Base-by-base conservation (phyloP, 2,113 vertebrate species). In the Oreochromis aureus region DNA sequence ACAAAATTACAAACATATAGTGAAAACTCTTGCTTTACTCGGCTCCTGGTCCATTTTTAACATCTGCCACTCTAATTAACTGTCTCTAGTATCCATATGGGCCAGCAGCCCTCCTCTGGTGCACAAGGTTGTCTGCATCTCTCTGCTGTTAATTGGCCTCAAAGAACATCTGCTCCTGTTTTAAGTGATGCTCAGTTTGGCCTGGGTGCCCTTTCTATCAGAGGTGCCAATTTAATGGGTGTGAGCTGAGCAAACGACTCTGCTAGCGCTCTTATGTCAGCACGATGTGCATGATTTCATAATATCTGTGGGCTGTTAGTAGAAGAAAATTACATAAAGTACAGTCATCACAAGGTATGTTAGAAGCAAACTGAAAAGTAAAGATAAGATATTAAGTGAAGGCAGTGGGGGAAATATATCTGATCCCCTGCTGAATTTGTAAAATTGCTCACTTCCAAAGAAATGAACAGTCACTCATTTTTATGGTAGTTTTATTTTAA, bases 121-220 rank as follows among this genome's bases (percentile, higher is more conserved):
- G 90, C 86, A 85, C 84, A 69, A 80, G 85, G 91, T 93, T 91
- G 91, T 91, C 90, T 89, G 69, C 85, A 71, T 93, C 83, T 66
- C 83, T 84, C 71, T 22, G 34, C 71, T 87, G 82, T 92, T 95
- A 96, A 96, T 95, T 96, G 93, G 95, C 93, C 78, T 86, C 84
- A 84, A 27, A 91, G 89, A 96, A 95, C 95, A 96, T 95, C 94
- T 95, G 95, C 95, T 94, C 90, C 89, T 86, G 93, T 90, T 94
- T 94, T 89, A 91, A 89, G 86, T 85, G 93, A 90, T 86, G 91
- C 89, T 89, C 81, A 36, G 78, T 85, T 92, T 89, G 91, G 88
- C 85, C 86, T 87, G 81, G 88, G 22, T 79, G 89, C 85, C 73
- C 86, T 81, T 54, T 36, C 80, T 41, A 86, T 86, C 85, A 89